A percentile compares a stretch with the other conserved stretches of the same genome.
phyloP scores from a whole-genome alignment of 2,113 vertebrate species.

The Oreochromis spilurus region DNA sequence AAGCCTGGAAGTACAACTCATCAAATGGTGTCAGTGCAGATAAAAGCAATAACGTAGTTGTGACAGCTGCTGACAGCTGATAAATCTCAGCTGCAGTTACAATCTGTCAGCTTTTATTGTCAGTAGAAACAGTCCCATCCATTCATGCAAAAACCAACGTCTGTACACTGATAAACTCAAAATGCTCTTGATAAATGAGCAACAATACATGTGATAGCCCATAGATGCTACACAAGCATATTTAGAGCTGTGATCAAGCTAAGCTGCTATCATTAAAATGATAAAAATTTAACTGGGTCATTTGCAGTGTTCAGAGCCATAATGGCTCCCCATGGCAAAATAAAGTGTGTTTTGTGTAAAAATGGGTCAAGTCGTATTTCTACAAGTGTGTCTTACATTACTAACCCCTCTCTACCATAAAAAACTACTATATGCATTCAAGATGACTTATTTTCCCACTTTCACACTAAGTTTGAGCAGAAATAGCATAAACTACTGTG shows the following conservation, averaged over 20 bases:
- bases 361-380: not conserved
- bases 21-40: not conserved
- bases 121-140: slow-evolving; percentile 22
- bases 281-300: not conserved
- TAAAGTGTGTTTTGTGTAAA: not conserved
- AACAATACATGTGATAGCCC: not conserved
- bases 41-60: not conserved
- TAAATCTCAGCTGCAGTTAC: not conserved
- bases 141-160: not conserved
- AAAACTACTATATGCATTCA: not conserved
- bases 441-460: not conserved
- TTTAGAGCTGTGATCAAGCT: not conserved
- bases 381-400: not conserved
- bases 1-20: not conserved
- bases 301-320: not conserved
- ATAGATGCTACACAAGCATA: not conserved
- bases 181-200: not conserved
- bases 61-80: not conserved
- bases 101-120: not conserved
- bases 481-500: not conserved
- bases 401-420: not conserved
- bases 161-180: slow-evolving; percentile 10
- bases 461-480: not conserved
- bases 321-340: not conserved
- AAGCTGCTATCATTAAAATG: not conserved